Conservation (phyloP, 2,888 invertebrate species). For the Pocota personata region DNA sequence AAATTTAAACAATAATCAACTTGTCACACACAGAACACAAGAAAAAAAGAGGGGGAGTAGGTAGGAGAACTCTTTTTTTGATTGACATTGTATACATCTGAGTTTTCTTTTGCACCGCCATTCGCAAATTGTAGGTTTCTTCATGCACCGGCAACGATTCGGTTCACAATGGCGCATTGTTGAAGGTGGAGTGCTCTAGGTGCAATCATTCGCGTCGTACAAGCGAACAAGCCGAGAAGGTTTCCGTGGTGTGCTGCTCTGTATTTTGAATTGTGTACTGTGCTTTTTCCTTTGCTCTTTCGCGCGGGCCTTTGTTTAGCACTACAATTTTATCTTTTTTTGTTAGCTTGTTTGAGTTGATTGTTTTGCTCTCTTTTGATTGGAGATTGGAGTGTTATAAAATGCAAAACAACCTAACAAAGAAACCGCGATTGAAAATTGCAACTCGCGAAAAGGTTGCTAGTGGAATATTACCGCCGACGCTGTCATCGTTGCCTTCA, state of each 20-base stretch:
- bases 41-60: neutral
- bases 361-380: slow-evolving; percentile 36
- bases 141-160: slow-evolving; percentile 61
- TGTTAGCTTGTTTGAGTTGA: slow-evolving; percentile 27
- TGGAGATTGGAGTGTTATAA: slow-evolving; percentile 48
- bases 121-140: slow-evolving; percentile 66
- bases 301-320: slow-evolving; percentile 36
- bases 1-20: slow-evolving; percentile 50
- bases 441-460: slow-evolving; percentile 41
- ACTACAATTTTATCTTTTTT: slow-evolving; percentile 14
- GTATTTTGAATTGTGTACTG: slow-evolving; percentile 21
- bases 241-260: slow-evolving; percentile 18
- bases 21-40: slow-evolving; percentile 36
- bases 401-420: slow-evolving; percentile 67
- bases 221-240: slow-evolving; percentile 73
- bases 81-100: slow-evolving; percentile 50
- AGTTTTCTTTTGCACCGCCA: slow-evolving; percentile 60
- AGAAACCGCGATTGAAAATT: slow-evolving; percentile 57
- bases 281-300: slow-evolving; percentile 8
- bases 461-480: slow-evolving; percentile 18
- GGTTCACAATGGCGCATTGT: slow-evolving; percentile 72
- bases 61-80: slow-evolving; percentile 19
- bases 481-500: slow-evolving; percentile 19
- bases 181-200: slow-evolving; percentile 75
- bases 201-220: slow-evolving; percentile 77